Base-by-base conservation (phyloP, 2,888 invertebrate genomes). In the Hirtodrosophila trivittata region DNA sequence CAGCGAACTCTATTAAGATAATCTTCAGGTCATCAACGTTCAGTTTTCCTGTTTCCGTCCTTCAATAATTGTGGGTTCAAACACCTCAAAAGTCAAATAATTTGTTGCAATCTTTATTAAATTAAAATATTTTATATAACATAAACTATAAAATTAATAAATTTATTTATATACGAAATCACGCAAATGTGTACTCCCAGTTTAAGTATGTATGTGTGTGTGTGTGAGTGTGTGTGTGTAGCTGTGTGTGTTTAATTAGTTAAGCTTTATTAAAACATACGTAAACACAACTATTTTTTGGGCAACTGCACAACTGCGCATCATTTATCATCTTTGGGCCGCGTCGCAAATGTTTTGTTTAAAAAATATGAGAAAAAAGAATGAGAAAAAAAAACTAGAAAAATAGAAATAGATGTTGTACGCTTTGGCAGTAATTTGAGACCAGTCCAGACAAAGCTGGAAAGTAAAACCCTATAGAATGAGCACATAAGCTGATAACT, bases 181-280 rank as follows among this genome's bases (percentile, higher is more conserved):
- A 74, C 71, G 75, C 81, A 33, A 37, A 57, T 39, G 12, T 50
- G 18, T 60, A 68, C 49, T 57, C 43, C 25, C 56, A 32, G 35
- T 45, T 12, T 26, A 16, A 26, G 14, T n/a, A 1, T 25, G 42
- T 42, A 25, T 13, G 28, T 35, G 46, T 43, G 14, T 38, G 25
- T 30, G 38, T n/a, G n/a, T n/a, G n/a, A n/a, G n/a, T n/a, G n/a
- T n/a, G n/a, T n/a, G n/a, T n/a, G n/a, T n/a, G n/a, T n/a, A 21
- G 5, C 5, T 13, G 38, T 38, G 54, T 47, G 7, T 45, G 57
- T 78, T 85, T 73, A 85, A 80, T 80, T 85, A 82, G 80, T 82
- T 71, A 85, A 85, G 85, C 78, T 82, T 85, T 82, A 82, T 82
- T 82, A 78, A 85, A 80, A 82, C 85, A 80, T 71, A 75, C 67